Base-by-base conservation (phyloP, 2,113 vertebrate species). In the Maccullochella peelii region DNA sequence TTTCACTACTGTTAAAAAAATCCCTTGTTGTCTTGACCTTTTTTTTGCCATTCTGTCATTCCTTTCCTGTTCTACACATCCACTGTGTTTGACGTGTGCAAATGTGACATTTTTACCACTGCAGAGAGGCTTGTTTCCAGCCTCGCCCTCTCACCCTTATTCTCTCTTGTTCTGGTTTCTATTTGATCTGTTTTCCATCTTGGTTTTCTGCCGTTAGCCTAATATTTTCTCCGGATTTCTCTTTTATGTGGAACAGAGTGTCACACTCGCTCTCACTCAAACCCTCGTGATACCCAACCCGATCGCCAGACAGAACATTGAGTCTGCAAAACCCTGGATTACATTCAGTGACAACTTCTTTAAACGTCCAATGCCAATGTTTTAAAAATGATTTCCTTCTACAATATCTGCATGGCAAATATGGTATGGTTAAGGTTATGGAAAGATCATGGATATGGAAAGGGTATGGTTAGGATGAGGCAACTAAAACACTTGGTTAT, bases 111-210 rank as follows among this genome's bases (percentile, higher is more conserved):
- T 66, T 84, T 73, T 42, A 78, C 77, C 69, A 14, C 59, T 12
- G 78, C 44, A 23, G 47, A 63, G 77, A 27, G 62, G 55, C 69
- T 82, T 6, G 27, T 36, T 9, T 85, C 77, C 52, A 75, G 73
- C 59, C 81, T 79, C 75, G 2, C 57, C 71, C 78, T 55, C 81
- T 79, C 75, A 4, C 57, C 71, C 78, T 55, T 23, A 15, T 16
- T 8, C 61, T 61, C 49, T 14, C 47, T 78, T 40, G 30, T 63
- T 82, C 69, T 42, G 68, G 4, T 70, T 20, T 79, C 33, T 58
- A 42, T 50, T 67, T 2, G 25, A 44, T 72, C 81, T 86, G 70
- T 82, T 85, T 80, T 77, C 71, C 61, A 77, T 58, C 67, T 61
- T 38, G 47, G 4, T 23, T 84, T 68, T 70, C 38, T 65, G 44